Evolutionary conservation across 2,888 invertebrate species (phyloP).

Genomic region (Bugulina stolonifera): DNA sequence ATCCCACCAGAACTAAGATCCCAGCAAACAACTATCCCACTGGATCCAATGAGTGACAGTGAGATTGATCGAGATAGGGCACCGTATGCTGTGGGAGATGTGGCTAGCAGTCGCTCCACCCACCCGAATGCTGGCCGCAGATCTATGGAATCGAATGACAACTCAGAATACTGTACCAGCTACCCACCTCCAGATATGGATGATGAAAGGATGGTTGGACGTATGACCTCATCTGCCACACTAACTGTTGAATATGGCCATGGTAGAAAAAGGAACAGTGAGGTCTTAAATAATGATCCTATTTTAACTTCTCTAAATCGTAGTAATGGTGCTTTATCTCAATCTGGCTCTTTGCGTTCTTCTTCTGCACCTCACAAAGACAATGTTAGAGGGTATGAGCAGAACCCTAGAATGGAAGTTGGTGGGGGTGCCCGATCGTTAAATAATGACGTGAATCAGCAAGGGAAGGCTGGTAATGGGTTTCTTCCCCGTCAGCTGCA

Average conservation of each 20-base stretch:
- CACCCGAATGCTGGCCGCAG: not conserved
- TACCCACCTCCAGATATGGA: constrained; percentile 11
- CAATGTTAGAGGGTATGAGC: not conserved
- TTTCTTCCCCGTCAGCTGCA: constrained; percentile 19
- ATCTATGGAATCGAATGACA: not conserved
- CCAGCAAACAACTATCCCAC: not conserved
- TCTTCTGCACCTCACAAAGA: not conserved
- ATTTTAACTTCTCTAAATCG: constrained; percentile 7
- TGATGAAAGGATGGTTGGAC: not conserved
- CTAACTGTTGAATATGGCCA: constrained; percentile 9
- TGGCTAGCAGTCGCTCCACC: not conserved
- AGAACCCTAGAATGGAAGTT: not conserved
- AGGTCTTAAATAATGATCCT: not conserved
- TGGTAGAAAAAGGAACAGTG: not conserved
- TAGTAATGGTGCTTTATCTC: not conserved
- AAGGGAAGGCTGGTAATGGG: constrained; percentile 5
- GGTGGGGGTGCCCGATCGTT: not conserved
- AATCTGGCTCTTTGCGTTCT: not conserved
- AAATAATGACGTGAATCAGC: not conserved
- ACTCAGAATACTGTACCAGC: not conserved
- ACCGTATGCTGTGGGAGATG: not conserved
- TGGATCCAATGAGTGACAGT: not conserved
- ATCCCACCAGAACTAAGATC: not conserved
- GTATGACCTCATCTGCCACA: not conserved
- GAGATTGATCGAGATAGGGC: not conserved